These are phyloP conservation scores for Synergus gifuensis DNA, from an alignment of 2,888 invertebrate species.

Conservation along the genomic window DNA sequence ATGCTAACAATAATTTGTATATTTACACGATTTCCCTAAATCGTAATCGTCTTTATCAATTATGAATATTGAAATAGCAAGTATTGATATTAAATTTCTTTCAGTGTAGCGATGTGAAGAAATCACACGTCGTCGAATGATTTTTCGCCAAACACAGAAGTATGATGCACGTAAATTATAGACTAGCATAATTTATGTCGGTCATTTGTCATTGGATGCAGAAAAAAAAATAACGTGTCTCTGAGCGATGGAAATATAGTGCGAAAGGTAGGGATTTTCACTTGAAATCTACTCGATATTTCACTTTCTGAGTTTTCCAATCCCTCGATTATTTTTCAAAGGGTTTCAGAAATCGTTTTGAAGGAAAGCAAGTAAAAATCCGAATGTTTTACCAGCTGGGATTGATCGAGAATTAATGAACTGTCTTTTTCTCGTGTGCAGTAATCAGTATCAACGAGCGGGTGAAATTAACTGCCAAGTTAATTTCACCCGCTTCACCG, in stretches of 20 bases:
- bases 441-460: neutral
- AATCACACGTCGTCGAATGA: slow-evolving; percentile 27
- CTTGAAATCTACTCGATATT: neutral
- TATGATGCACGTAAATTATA: slow-evolving; percentile 39
- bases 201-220: slow-evolving; percentile 25
- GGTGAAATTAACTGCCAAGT: neutral
- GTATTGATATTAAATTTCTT: too few species aligned
- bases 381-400: neutral
- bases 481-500: too few species aligned
- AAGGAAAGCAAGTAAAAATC: slow-evolving; percentile 2
- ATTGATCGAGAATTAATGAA: neutral
- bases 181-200: slow-evolving; percentile 32
- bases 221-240: slow-evolving; percentile 31
- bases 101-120: slow-evolving; percentile 23
- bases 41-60: too few species aligned
- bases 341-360: neutral
- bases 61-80: too few species aligned
- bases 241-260: slow-evolving; percentile 29
- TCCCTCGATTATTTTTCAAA: neutral
- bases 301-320: neutral
- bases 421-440: neutral
- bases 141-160: slow-evolving; percentile 32
- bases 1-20: too few species aligned
- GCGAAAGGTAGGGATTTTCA: slow-evolving; percentile 11
- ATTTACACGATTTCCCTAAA: too few species aligned